A percentile compares a stretch with the other conserved stretches of the same genome.
Evolutionary conservation across 2,797 vertebrate species (phyloP).

Genomic region (Sebastes hopkinsi): DNA sequence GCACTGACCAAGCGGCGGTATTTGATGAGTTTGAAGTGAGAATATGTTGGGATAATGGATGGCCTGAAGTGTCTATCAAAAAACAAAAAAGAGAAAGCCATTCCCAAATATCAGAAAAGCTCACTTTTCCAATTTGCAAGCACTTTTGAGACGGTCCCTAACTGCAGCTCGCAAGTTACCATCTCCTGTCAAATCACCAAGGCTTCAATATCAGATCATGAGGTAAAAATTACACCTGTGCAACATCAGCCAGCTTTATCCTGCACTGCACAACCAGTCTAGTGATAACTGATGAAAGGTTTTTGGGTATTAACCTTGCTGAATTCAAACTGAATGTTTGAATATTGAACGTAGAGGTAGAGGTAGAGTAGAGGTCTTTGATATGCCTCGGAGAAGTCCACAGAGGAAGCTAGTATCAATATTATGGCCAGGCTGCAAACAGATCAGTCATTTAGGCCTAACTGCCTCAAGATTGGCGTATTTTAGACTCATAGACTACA

Average conservation of each 20-base stretch:
- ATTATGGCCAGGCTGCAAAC: neutral
- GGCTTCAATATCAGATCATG: too few species aligned
- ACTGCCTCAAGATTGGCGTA: neutral
- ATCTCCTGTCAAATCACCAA: too few species aligned
- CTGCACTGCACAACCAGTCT: neutral
- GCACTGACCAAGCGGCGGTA: too few species aligned
- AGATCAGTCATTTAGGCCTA: neutral
- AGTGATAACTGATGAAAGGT: neutral
- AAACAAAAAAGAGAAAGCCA: neutral
- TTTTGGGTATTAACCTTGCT: neutral
- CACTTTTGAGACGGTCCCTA: too few species aligned
- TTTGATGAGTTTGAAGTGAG: too few species aligned
- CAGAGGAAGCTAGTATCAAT: neutral
- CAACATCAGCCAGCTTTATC: neutral
- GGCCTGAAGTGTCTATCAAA: neutral
- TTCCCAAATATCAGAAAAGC: neutral
- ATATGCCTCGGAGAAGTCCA: neutral
- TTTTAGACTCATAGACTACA: neutral
- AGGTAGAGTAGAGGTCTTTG: neutral
- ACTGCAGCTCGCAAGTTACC: too few species aligned
- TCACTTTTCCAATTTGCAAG: neutral
- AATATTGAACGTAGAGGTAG: neutral
- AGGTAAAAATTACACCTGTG: neutral
- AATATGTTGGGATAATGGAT: too few species aligned
- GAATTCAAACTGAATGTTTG: neutral